phyloP scores from a whole-genome alignment of 2,888 invertebrate species.

The Pristionchus japonicus region DNA sequence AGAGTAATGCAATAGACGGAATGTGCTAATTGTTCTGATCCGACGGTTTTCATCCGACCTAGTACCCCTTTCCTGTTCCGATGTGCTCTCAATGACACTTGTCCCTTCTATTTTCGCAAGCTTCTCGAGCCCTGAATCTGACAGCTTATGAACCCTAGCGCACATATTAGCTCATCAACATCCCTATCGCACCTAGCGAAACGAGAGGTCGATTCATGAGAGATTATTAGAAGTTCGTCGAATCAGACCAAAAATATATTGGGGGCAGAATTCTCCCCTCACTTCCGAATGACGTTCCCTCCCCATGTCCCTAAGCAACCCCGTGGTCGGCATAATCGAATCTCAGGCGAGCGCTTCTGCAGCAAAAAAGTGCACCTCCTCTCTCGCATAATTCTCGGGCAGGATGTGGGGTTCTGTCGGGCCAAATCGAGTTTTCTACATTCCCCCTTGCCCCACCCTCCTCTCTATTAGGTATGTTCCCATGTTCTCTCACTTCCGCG shows the following conservation, averaged over 20 bases:
- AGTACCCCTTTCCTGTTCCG: background rate
- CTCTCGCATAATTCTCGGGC: background rate
- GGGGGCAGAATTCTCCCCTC: background rate
- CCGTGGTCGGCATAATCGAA: background rate
- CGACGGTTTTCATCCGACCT: too few relatives aligned
- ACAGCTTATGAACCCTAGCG: background rate
- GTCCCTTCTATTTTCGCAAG: background rate
- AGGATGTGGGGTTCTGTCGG: background rate
- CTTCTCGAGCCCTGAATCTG: background rate
- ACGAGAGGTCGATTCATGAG: too few relatives aligned
- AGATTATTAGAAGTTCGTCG: too few relatives aligned
- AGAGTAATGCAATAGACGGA: too few relatives aligned
- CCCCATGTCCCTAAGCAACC: background rate
- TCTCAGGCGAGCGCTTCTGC: background rate
- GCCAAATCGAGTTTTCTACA: slow-evolving; percentile 10
- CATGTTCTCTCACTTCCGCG: too few relatives aligned
- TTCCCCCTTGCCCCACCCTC: too few relatives aligned
- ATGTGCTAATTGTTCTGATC: too few relatives aligned
- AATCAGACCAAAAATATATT: too few relatives aligned
- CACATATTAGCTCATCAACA: too few relatives aligned
- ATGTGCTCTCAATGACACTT: background rate
- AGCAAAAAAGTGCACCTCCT: background rate
- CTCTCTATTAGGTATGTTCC: background rate
- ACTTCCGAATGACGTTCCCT: background rate
- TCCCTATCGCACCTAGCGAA: too few relatives aligned